Conservation (phyloP, 2,797 vertebrate species). For the Chelon auratus region DNA sequence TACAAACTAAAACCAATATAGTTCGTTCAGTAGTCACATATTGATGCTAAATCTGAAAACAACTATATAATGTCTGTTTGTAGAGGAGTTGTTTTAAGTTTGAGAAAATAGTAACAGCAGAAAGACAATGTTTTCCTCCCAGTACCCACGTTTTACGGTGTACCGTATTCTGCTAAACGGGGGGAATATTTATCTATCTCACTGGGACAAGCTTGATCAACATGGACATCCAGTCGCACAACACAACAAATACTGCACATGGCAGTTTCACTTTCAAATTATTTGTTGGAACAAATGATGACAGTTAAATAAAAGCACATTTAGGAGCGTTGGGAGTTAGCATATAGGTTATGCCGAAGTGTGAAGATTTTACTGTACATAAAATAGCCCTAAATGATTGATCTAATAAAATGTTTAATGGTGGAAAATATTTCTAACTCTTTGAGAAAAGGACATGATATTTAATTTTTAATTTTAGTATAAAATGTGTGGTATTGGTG, state of each 20-base stretch:
- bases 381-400: too few relatives aligned
- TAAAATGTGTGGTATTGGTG: too few relatives aligned
- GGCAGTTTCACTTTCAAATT: not conserved
- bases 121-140: too few relatives aligned
- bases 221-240: not conserved
- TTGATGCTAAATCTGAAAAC: not conserved
- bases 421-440: too few relatives aligned
- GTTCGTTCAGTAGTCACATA: not conserved
- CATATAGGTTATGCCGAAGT: too few relatives aligned
- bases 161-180: too few relatives aligned
- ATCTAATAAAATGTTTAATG: too few relatives aligned
- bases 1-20: not conserved
- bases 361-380: too few relatives aligned
- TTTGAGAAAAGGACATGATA: too few relatives aligned
- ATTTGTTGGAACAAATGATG: not conserved
- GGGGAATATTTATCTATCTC: not conserved
- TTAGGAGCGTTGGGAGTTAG: not conserved
- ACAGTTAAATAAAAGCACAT: not conserved
- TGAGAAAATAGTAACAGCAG: too few relatives aligned
- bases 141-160: too few relatives aligned
- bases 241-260: not conserved
- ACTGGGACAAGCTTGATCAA: not conserved
- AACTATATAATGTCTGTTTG: not conserved
- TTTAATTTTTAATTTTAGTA: not conserved
- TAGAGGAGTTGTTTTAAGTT: too few relatives aligned